Evolutionary conservation across 2,888 invertebrate genomes (phyloP).

Genomic region (Drosophila infuscata): DNA sequence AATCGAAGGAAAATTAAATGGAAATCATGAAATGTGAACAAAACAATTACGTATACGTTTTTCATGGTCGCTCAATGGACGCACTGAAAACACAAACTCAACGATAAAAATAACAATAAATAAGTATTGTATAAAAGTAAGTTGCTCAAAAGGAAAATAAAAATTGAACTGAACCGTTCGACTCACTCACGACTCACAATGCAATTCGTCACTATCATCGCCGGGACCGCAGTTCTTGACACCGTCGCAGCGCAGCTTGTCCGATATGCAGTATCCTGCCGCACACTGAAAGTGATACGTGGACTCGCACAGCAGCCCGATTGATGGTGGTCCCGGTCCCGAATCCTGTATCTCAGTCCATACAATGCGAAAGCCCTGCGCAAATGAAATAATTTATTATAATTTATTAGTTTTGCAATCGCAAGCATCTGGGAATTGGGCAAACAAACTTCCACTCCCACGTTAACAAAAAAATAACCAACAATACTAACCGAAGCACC

Average conservation of each 20-base stretch:
- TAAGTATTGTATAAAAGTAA: constrained; percentile 40
- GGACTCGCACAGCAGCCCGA: constrained; percentile 85
- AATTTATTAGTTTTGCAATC: background rate
- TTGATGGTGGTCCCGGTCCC: constrained; percentile 85
- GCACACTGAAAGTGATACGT: constrained; percentile 91
- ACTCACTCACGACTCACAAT: constrained; percentile 86
- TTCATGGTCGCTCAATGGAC: constrained; percentile 48
- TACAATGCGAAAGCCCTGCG: constrained; percentile 94
- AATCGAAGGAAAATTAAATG: constrained; percentile 27
- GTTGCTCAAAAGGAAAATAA: constrained; percentile 68
- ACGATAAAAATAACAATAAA: constrained; percentile 39
- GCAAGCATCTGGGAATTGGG: background rate
- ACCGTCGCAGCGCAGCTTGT: constrained; percentile 91
- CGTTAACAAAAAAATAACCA: background rate
- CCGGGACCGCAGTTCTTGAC: constrained; percentile 91
- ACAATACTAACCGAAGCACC: constrained; percentile 88
- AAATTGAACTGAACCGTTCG: constrained; percentile 86
- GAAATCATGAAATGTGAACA: constrained; percentile 31
- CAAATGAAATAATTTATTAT: background rate
- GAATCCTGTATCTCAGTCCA: constrained; percentile 96
- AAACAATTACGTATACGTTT: constrained; percentile 32
- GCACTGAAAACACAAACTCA: constrained; percentile 61
- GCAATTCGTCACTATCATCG: constrained; percentile 86
- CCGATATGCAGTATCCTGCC: constrained; percentile 92
- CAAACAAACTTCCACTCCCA: background rate